Conservation (phyloP, 1,140 invertebrate genomes). For the Lepidurus packardi region DNA sequence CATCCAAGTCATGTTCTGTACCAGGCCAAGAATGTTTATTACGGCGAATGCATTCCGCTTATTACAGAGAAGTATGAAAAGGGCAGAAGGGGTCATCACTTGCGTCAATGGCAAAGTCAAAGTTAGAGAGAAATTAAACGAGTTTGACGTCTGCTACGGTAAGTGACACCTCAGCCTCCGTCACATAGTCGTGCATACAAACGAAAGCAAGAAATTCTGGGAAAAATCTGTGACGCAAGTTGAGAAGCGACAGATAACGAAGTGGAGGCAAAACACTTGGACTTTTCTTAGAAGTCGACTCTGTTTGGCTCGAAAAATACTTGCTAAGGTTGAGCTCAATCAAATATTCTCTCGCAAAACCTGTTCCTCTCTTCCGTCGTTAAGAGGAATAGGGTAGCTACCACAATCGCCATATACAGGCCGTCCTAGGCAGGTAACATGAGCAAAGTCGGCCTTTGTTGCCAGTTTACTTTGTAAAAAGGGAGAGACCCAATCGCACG, state of each 20-base stretch:
- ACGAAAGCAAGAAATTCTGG: background rate
- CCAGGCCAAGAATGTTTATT: background rate
- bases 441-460: background rate
- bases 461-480: background rate
- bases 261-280: too few species aligned
- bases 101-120: slow-evolving; percentile 6
- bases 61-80: background rate
- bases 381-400: too few species aligned
- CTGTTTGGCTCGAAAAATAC: too few species aligned
- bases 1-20: background rate
- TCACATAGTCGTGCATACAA: background rate
- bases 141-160: background rate
- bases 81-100: slow-evolving; percentile 11
- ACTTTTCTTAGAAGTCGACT: too few species aligned
- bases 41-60: background rate
- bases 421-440: background rate
- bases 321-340: too few species aligned
- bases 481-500: background rate
- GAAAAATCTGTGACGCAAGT: background rate
- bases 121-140: slow-evolving; percentile 12
- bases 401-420: too few species aligned
- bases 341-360: too few species aligned
- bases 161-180: slow-evolving; percentile 17
- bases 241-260: background rate
- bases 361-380: too few species aligned